Evolutionary conservation across 2,888 invertebrate genomes (phyloP), one percentile per base, ranked within the genome.

Genomic region (Tiliacea aurago): DNA sequence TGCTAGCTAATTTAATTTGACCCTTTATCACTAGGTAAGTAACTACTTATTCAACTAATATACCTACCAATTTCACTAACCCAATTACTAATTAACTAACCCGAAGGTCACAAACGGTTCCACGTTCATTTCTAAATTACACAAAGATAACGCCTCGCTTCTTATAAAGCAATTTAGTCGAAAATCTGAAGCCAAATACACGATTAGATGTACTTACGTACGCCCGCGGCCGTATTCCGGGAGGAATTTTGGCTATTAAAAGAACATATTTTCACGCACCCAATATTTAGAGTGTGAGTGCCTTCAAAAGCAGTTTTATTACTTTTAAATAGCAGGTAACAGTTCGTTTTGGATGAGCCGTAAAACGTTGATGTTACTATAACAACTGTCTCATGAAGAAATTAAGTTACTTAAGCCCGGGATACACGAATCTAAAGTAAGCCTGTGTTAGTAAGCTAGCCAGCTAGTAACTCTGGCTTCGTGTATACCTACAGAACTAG

Each of bases 251-350:
- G 88, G 83, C 91, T 90, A 94, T 95, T 95, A 95, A 94, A 93
- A 90, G 79, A 90, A 93, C 91, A 94, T 94, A 93, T 94, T 95
- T 94, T 93, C 92, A 94, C 94, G 92, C 92, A 93, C 89, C 90
- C 88, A 91, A 93, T 91, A 92, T 91, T 91, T 90, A 89, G 88
- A 88, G 87, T 86, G 85, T 88, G 87, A 91, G 89, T 92, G 89
- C 89, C 87, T 93, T 91, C 91, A 93, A 94, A 94, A 92, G 89
- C 91, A 80, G 86, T 93, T 95, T 95, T 95, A 95, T 94, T 89
- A 89, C 94, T 93, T 94, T 94, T 94, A 94, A 95, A 95, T 94
- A 90, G 92, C 90, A 91, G 92, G 93, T 93, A 92, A 92, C 91
- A 93, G 92, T 91, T 91, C 90, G 88, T 92, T 90, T 90, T 87